phyloP scores from a whole-genome alignment of 2,888 invertebrate species.

The Himalopsyche kuldschensis region DNA sequence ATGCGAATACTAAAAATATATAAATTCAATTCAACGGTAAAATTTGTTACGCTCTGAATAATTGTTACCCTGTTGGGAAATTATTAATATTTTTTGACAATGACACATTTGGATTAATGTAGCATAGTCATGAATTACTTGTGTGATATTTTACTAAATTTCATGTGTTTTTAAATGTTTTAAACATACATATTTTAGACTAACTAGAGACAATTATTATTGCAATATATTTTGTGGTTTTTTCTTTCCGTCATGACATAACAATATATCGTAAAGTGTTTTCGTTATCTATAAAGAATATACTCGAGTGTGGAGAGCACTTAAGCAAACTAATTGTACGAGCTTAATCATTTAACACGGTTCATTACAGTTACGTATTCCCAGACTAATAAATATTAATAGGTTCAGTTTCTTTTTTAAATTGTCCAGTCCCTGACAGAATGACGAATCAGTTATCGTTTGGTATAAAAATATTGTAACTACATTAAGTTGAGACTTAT shows the following conservation, averaged over 20 bases:
- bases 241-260: not conserved
- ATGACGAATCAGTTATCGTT: not conserved
- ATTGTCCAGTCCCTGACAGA: not conserved
- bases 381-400: not conserved
- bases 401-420: not conserved
- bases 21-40: not conserved
- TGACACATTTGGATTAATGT: slow-evolving; percentile 11
- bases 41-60: not conserved
- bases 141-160: slow-evolving; percentile 28
- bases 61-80: slow-evolving; percentile 8
- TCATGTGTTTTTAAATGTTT: slow-evolving; percentile 3
- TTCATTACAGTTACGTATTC: not conserved
- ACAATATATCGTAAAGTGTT: not conserved
- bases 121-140: slow-evolving; percentile 20
- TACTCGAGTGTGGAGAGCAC: not conserved
- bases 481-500: not conserved
- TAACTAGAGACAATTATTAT: slow-evolving; percentile 1
- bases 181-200: not conserved
- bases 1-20: not conserved
- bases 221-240: not conserved
- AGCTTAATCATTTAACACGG: not conserved
- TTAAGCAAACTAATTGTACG: not conserved
- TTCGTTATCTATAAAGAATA: not conserved
- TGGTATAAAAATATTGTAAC: not conserved
- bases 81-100: slow-evolving; percentile 12